These are phyloP conservation scores for Saguinus imperator DNA, from an alignment of 2,113 vertebrate species.

Conservation along the genomic window DNA sequence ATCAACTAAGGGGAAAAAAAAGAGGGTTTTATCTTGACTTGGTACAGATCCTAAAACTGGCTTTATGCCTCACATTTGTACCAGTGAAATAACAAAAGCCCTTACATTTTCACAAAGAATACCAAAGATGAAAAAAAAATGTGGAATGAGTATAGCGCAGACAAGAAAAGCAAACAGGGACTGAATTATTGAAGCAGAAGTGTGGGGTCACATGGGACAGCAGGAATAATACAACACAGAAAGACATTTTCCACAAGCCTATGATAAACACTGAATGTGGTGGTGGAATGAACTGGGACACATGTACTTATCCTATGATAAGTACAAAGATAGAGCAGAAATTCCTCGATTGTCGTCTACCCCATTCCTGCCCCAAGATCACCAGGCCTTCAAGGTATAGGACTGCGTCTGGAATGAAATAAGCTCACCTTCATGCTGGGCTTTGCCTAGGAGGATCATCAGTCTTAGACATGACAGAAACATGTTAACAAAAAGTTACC, in stretches of 20 bases:
- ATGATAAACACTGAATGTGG: accelerated
- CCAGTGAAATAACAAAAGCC: background rate
- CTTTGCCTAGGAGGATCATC: background rate
- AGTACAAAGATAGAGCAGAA: background rate
- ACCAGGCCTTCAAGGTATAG: background rate
- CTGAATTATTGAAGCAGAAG: background rate
- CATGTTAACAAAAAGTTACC: background rate
- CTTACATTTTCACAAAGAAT: background rate
- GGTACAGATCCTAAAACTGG: background rate
- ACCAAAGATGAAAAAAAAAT: background rate
- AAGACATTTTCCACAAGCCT: background rate
- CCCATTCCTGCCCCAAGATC: background rate
- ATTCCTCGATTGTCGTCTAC: accelerated
- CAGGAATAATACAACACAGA: background rate
- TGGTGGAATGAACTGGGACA: accelerated
- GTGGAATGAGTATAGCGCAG: no score
- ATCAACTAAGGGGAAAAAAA: background rate
- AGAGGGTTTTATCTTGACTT: background rate
- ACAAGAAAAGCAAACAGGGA: background rate
- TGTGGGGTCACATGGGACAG: background rate
- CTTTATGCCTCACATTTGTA: background rate
- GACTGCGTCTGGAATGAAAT: background rate
- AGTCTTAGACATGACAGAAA: background rate
- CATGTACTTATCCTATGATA: background rate
- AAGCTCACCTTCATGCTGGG: background rate